Percentiles rank a stretch among this genome's conserved stretches.
These are phyloP conservation scores for Erebia palarica DNA, from an alignment of 2,888 invertebrate species.

Conservation along the genomic window DNA sequence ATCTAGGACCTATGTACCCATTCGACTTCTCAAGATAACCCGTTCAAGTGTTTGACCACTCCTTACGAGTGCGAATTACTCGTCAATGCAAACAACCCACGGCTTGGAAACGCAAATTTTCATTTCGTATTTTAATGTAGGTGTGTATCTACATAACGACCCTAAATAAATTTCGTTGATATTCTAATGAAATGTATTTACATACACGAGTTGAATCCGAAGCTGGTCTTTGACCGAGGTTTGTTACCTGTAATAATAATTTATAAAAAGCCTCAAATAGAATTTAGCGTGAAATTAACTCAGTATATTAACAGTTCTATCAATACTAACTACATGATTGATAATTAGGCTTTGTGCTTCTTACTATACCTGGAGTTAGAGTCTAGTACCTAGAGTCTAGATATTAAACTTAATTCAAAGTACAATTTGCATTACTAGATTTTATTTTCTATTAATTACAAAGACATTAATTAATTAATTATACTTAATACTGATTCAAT, in stretches of 20 bases:
- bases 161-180: constrained; percentile 14
- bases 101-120: constrained; percentile 25
- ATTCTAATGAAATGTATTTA: constrained; percentile 7
- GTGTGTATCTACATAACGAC: constrained; percentile 16
- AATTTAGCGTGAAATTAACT: not conserved
- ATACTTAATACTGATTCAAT: too few relatives aligned
- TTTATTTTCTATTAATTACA: too few relatives aligned
- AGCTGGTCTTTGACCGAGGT: not conserved
- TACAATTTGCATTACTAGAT: too few relatives aligned
- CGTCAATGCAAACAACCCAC: constrained; percentile 29
- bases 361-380: too few relatives aligned
- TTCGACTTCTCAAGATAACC: constrained; percentile 47
- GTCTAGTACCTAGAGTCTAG: too few relatives aligned
- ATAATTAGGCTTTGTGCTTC: not conserved
- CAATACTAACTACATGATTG: not conserved
- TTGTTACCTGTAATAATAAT: not conserved
- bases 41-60: constrained; percentile 48
- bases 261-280: not conserved
- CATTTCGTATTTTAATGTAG: constrained; percentile 24
- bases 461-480: too few relatives aligned
- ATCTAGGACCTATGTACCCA: constrained; percentile 9
- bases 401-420: too few relatives aligned
- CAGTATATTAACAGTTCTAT: not conserved
- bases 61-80: constrained; percentile 41
- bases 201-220: constrained; percentile 13